These are phyloP conservation scores for Spheniscus mendiculus DNA, from an alignment of 2,113 vertebrate species.

Conservation along the genomic window DNA sequence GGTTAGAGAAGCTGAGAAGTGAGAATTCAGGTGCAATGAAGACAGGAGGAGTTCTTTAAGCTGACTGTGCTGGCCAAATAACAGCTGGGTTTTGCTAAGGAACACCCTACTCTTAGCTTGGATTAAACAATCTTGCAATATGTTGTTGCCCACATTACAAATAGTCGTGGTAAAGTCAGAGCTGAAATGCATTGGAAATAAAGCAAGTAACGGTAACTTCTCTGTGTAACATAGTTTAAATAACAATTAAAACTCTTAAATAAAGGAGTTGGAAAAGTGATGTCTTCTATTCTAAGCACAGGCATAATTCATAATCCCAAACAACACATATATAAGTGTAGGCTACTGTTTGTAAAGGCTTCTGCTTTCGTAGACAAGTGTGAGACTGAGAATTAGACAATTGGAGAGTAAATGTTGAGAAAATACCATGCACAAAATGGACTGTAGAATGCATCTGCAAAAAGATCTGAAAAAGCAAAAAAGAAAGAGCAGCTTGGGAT, in stretches of 20 bases:
- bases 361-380: neutral
- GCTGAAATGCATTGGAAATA: neutral
- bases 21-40: neutral
- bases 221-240: neutral
- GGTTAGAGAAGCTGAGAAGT: neutral
- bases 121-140: neutral
- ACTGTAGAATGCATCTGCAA: neutral
- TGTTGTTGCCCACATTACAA: neutral
- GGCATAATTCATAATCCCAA: neutral
- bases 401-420: neutral
- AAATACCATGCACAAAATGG: neutral
- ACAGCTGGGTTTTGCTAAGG: neutral
- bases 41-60: neutral
- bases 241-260: neutral
- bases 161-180: neutral
- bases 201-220: neutral
- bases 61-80: neutral
- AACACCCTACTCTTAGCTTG: neutral
- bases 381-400: neutral
- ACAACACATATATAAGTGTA: neutral
- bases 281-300: neutral
- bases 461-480: neutral
- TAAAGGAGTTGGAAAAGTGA: neutral
- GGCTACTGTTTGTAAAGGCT: neutral
- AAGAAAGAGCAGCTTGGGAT: neutral